These are phyloP conservation scores for Etia nguti DNA, from an alignment of 2,113 vertebrate species.

Conservation along the genomic window DNA sequence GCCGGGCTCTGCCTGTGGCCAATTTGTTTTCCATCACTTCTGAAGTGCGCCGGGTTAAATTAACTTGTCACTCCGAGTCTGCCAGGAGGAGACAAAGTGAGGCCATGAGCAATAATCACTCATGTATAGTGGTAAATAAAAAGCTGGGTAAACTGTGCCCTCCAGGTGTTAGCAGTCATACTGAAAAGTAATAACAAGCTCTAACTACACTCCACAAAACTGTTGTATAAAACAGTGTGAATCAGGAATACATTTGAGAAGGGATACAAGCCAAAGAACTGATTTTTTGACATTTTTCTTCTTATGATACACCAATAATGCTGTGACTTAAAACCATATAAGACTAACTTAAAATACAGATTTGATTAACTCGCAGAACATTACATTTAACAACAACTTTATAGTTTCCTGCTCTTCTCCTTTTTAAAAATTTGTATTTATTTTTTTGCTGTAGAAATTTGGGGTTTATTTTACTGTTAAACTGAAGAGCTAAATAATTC, in stretches of 20 bases:
- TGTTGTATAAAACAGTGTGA: not conserved
- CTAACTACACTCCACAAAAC: not conserved
- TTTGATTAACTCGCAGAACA: rapidly evolving
- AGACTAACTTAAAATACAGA: not conserved
- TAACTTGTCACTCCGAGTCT: not conserved
- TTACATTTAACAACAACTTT: not conserved
- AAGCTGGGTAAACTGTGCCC: not conserved
- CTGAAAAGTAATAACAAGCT: not conserved
- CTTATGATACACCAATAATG: not conserved
- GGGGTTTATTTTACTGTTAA: not conserved
- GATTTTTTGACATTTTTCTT: not conserved
- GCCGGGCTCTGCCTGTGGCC: constrained; percentile 34
- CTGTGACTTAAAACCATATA: not conserved
- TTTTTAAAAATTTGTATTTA: not conserved
- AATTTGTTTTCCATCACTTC: constrained; percentile 58
- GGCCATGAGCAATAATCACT: constrained; percentile 31
- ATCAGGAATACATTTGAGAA: not conserved
- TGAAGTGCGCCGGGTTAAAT: constrained; percentile 42
- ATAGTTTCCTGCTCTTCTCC: not conserved
- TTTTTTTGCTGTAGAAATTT: not conserved
- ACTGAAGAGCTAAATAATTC: not conserved
- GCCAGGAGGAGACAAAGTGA: constrained; percentile 19
- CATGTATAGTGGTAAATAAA: constrained; percentile 13
- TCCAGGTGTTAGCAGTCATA: not conserved
- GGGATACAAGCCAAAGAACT: not conserved